Evolutionary conservation across 1,140 invertebrate genomes (phyloP).

Genomic region (Spodoptera litura): DNA sequence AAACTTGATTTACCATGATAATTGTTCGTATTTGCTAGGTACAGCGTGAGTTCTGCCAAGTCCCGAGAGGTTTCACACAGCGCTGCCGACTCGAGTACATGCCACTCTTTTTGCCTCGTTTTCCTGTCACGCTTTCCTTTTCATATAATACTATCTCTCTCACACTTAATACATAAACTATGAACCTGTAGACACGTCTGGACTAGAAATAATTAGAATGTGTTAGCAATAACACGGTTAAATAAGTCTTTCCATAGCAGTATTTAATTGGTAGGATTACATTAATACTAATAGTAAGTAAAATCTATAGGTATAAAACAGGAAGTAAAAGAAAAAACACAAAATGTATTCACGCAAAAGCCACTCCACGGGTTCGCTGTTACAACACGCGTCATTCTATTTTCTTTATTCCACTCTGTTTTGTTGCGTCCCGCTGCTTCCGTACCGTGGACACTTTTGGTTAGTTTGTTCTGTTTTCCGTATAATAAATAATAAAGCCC

Average conservation of each 20-base stretch:
- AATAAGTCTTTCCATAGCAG: no score
- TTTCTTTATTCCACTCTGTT: conserved; percentile 79
- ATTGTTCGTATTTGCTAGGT: conserved; percentile 44
- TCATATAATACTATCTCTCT: conserved; percentile 57
- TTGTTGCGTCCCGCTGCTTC: conserved; percentile 80
- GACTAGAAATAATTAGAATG: not conserved
- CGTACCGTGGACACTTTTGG: conserved; percentile 82
- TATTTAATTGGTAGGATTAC: not conserved
- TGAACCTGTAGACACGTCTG: not conserved
- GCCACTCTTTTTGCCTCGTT: conserved; percentile 72
- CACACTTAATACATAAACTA: conserved; percentile 11
- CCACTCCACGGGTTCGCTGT: conserved; percentile 61
- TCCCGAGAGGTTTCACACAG: conserved; percentile 47
- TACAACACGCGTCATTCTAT: conserved; percentile 72
- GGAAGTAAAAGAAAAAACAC: not conserved
- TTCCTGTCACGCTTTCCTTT: conserved; percentile 74
- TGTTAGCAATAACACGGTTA: not conserved
- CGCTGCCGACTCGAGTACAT: conserved; percentile 61
- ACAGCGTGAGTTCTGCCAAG: conserved; percentile 32
- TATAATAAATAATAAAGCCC: conserved; percentile 83
- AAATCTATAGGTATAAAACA: not conserved
- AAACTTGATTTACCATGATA: conserved; percentile 38
- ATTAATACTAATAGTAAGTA: not conserved
- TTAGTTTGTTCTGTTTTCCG: conserved; percentile 82
- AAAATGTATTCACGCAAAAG: conserved; percentile 40